Base-by-base conservation (phyloP, 2,113 vertebrate genomes). In the Engystomops pustulosus region DNA sequence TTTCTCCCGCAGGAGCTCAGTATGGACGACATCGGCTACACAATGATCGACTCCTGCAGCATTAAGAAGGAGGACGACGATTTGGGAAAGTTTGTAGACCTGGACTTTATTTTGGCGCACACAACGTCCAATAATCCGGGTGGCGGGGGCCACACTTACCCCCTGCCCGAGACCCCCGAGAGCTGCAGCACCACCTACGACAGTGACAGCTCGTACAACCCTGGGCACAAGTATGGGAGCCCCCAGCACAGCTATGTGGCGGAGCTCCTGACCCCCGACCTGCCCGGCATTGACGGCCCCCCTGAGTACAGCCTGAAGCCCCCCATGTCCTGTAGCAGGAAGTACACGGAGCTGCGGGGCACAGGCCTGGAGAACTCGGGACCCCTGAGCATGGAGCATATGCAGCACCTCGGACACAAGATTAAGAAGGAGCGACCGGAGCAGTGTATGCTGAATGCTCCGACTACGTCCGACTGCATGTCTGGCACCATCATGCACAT, bases 61-160 rank as follows among this genome's bases (percentile, higher is more conserved):
- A 75, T 92, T 41, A 90, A 90, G 80, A 88, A 91, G 81, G 96
- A 98, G 27, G 96, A 97, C 0, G 96, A 97, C 84, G 96, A 97
- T 2, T 86, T 98, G 70, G 94, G 91, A 11, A 95, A 92, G 65
- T 96, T 96, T 86, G 78, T 97, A 85, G 96, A 97, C 88, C 90
- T 98, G 72, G 96, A 98, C 36, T 98, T 98, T 89, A 98, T 98
- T 86, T 85, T 98, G 82, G 94, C 95, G 0, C 96, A 98, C 90
- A 93, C 92, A 0, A 90, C 94, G 68, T 84, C 88, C 71, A 88
- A 67, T 17, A 67, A 91, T 4, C 91, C 90, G n/a, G 85, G 49
- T 71, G 23, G 74, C 44, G 20, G 81, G 10, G 89, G 85, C 2
- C 90, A 1, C 65, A 90, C 91, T 0, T 97, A 96, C 55, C 93